Conservation (phyloP, 2,888 invertebrate genomes). For the Cataglyphis cursor region DNA sequence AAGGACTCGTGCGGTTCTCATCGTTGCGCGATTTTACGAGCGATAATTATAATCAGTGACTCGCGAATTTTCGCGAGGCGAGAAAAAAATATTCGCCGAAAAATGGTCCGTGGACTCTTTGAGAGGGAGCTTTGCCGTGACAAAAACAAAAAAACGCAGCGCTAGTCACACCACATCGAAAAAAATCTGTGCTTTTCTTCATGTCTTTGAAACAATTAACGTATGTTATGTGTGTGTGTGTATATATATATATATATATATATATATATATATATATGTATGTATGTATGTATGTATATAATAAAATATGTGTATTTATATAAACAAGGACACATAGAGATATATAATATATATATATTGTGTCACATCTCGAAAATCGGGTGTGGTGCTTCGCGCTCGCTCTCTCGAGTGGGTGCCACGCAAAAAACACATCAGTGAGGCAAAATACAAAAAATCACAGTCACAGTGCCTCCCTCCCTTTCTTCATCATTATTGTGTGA, state of each 20-base stretch:
- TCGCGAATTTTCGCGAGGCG: neutral
- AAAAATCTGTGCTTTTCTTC: conserved; percentile 81
- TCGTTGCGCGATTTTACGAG: conserved; percentile 1
- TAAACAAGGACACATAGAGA: conserved; percentile 50
- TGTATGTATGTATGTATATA: neutral
- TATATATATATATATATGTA: neutral
- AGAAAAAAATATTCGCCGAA: conserved; percentile 30
- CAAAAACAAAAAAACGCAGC: conserved; percentile 80
- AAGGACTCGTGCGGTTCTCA: neutral
- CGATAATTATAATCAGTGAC: neutral
- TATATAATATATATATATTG: conserved; percentile 51
- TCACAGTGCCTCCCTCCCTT: conserved; percentile 70
- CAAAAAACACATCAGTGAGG: conserved; percentile 83
- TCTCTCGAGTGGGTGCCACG: conserved; percentile 84
- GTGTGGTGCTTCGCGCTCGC: conserved; percentile 81
- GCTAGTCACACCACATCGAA: conserved; percentile 86
- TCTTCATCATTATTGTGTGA: conserved; percentile 49
- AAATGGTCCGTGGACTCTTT: conserved; percentile 70
- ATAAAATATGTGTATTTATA: conserved; percentile 73
- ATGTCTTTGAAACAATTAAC: neutral
- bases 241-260: conserved; percentile 63
- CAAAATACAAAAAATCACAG: conserved; percentile 84
- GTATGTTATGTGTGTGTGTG: conserved; percentile 63
- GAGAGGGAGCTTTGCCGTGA: conserved; percentile 81
- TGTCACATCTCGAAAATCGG: conserved; percentile 75